Percentiles rank a stretch among this genome's conserved stretches.
Evolutionary conservation across 2,113 vertebrate genomes (phyloP).

Genomic region (Corythaeola cristata): DNA sequence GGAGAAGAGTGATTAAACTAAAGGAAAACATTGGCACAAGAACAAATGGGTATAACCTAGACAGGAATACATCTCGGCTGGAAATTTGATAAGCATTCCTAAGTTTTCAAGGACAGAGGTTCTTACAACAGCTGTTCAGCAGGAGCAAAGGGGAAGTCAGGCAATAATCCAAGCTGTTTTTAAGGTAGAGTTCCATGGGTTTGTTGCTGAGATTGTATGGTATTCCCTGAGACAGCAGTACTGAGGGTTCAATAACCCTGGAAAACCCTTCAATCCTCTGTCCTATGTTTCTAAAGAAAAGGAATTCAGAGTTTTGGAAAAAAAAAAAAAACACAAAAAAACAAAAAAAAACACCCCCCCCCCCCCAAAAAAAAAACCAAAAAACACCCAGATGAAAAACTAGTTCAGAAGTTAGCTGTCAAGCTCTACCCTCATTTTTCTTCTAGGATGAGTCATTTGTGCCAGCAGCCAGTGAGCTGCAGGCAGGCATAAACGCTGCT

Average conservation of each 20-base stretch:
- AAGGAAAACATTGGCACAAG: constrained; percentile 6
- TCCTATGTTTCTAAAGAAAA: neutral
- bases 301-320: neutral
- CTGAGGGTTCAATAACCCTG: neutral
- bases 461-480: neutral
- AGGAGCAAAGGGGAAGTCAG: neutral
- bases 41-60: neutral
- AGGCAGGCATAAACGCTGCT: neutral
- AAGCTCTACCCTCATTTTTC: neutral
- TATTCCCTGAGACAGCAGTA: neutral
- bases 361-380: too few species aligned
- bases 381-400: rapidly evolving
- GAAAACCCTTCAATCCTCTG: neutral
- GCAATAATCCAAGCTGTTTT: neutral
- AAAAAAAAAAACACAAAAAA: too few species aligned
- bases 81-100: neutral
- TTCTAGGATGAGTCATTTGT: neutral
- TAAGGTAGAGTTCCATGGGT: neutral
- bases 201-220: neutral
- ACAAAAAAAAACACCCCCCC: too few species aligned
- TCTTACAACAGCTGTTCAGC: neutral
- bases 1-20: constrained; percentile 1
- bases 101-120: neutral
- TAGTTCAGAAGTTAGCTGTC: neutral
- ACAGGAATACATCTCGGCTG: neutral